A percentile compares a stretch with the other conserved stretches of the same genome.
Evolutionary conservation across 2,888 invertebrate genomes (phyloP).

Genomic region (Drosophila macrothrix): DNA sequence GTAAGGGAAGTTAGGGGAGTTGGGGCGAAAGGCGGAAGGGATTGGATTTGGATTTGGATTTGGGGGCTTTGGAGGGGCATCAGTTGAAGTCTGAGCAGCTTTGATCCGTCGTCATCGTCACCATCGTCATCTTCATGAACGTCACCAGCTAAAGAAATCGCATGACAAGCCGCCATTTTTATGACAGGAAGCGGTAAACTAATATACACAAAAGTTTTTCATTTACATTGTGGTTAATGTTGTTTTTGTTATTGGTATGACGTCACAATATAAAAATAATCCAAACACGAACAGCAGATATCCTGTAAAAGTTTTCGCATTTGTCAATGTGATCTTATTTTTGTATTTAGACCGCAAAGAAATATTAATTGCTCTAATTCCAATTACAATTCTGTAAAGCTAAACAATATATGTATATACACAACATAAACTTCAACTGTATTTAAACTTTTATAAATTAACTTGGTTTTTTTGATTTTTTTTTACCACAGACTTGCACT

Average conservation of each 20-base stretch:
- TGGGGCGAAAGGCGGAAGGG: too few relatives aligned
- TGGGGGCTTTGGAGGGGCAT: not conserved
- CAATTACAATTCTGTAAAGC: not conserved
- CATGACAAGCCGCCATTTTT: slow-evolving; percentile 75
- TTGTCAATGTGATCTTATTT: not conserved
- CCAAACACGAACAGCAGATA: not conserved
- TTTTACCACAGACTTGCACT: too few relatives aligned
- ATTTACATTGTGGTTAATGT: slow-evolving; percentile 63
- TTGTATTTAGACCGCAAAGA: not conserved
- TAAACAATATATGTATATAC: not conserved
- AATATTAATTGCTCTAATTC: not conserved
- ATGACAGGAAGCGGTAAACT: slow-evolving; percentile 68
- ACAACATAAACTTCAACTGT: not conserved
- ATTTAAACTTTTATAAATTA: not conserved
- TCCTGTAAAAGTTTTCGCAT: not conserved
- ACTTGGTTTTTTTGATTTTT: not conserved
- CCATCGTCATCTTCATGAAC: slow-evolving; percentile 26
- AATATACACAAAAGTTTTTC: slow-evolving; percentile 67
- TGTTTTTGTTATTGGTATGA: slow-evolving; percentile 52
- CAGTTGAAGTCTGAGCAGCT: slow-evolving; percentile 1
- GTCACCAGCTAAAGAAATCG: slow-evolving; percentile 61
- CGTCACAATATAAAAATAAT: slow-evolving; percentile 55
- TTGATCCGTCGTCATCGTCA: slow-evolving; percentile 2
- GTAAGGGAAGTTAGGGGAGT: not conserved
- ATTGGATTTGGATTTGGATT: not conserved